Evolutionary conservation across 2,113 vertebrate species (phyloP).

Genomic region (Alligator sinensis): DNA sequence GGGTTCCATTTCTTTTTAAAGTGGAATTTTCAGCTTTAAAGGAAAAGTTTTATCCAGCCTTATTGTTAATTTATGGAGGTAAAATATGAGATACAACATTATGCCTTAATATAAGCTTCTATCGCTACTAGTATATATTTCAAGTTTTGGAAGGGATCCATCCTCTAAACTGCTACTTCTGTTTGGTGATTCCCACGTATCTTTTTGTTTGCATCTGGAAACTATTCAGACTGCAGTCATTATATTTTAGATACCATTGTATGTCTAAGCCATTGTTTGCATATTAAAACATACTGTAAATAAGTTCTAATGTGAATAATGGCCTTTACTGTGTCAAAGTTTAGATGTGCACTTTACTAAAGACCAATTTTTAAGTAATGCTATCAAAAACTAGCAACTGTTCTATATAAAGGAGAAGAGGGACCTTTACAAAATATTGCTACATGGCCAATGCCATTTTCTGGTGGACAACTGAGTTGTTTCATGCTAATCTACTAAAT

Average conservation of each 20-base stretch:
- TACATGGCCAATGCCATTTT: background rate
- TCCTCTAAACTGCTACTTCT: background rate
- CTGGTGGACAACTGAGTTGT: background rate
- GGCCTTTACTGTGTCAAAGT: background rate
- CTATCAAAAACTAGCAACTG: constrained; percentile 1
- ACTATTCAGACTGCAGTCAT: background rate
- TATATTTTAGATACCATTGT: background rate
- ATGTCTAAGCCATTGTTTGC: background rate
- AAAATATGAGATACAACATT: background rate
- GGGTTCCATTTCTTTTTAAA: background rate
- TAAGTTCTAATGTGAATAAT: background rate
- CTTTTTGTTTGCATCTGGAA: constrained; percentile 25
- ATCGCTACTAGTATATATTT: background rate
- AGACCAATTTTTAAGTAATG: background rate
- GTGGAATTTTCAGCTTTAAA: background rate
- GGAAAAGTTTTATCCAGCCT: background rate
- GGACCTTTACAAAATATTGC: background rate
- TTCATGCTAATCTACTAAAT: background rate
- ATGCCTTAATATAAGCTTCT: no score
- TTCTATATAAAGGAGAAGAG: background rate
- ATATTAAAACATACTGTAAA: background rate
- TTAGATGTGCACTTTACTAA: background rate
- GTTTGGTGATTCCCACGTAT: background rate
- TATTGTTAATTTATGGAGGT: background rate
- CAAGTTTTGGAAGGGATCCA: background rate